Conservation (phyloP, 92 coral and sea anemone species). For the Epizoanthus fatuus region DNA sequence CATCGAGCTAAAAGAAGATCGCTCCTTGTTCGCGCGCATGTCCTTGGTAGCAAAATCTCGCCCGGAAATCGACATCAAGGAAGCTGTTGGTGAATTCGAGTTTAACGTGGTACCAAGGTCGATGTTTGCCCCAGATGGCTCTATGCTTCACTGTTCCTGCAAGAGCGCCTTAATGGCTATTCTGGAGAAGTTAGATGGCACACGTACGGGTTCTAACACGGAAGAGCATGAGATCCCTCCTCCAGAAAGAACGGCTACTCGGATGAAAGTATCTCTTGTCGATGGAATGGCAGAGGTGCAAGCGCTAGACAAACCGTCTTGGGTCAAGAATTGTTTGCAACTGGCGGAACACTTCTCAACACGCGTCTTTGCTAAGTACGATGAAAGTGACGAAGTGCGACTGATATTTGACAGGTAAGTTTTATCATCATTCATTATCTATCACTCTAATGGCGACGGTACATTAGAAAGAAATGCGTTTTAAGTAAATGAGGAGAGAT, state of each 20-base stretch:
- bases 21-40: constrained; percentile 50
- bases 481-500: constrained; percentile 5
- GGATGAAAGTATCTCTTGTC: constrained; percentile 34
- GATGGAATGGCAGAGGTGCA: constrained; percentile 82
- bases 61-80: constrained; percentile 49
- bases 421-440: constrained; percentile 23
- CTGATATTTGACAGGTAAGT: constrained; percentile 60
- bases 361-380: constrained; percentile 56
- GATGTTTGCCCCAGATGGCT: constrained; percentile 67
- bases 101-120: constrained; percentile 68
- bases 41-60: constrained; percentile 13
- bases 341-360: constrained; percentile 62
- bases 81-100: constrained; percentile 52
- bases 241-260: constrained; percentile 10
- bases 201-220: constrained; percentile 12
- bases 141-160: constrained; percentile 69
- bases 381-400: constrained; percentile 52
- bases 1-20: constrained; percentile 41
- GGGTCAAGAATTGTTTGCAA: constrained; percentile 52
- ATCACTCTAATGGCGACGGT: constrained; percentile 16
- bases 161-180: constrained; percentile 72
- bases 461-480: constrained; percentile 32
- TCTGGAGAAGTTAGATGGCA: constrained; percentile 65
- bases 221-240: constrained; percentile 19
- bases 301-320: constrained; percentile 56